A percentile compares a stretch with the other conserved stretches of the same genome.
Conservation (phyloP, 2,797 vertebrate species). For the Bradypodion ventrale region DNA sequence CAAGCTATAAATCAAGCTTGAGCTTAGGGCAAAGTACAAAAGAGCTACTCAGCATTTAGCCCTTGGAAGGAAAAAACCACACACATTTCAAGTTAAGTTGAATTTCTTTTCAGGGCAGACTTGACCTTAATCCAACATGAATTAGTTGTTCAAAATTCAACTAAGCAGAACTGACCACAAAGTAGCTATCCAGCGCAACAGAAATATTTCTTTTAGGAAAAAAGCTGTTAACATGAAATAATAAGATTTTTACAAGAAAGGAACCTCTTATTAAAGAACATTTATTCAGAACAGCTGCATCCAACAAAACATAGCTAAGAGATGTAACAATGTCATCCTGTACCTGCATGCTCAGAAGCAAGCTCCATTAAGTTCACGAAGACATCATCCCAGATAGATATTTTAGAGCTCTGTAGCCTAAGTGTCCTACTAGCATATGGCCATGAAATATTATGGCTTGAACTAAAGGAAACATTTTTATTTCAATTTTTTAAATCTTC, state of each 20-base stretch:
- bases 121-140: conserved; percentile 53
- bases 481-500: not conserved
- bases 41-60: conserved; percentile 23
- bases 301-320: not conserved
- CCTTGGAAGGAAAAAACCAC: not conserved
- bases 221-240: conserved; percentile 20
- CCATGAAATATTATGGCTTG: not conserved
- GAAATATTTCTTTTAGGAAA: not conserved
- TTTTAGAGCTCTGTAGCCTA: not conserved
- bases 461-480: not conserved
- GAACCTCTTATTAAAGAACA: not conserved
- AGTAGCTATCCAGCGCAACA: conserved; percentile 20
- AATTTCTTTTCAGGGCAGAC: conserved; percentile 45
- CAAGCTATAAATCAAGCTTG: conserved; percentile 17
- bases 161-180: conserved; percentile 35
- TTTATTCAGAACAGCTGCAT: not conserved
- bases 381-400: not conserved
- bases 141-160: conserved; percentile 43
- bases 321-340: not conserved
- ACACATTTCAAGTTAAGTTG: conserved; percentile 26
- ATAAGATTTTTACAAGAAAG: not conserved
- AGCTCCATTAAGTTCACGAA: not conserved
- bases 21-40: conserved; percentile 31
- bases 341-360: not conserved
- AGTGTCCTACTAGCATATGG: not conserved